Evolutionary conservation across 2,113 vertebrate species (phyloP).

Genomic region (Onychostoma macrolepis): DNA sequence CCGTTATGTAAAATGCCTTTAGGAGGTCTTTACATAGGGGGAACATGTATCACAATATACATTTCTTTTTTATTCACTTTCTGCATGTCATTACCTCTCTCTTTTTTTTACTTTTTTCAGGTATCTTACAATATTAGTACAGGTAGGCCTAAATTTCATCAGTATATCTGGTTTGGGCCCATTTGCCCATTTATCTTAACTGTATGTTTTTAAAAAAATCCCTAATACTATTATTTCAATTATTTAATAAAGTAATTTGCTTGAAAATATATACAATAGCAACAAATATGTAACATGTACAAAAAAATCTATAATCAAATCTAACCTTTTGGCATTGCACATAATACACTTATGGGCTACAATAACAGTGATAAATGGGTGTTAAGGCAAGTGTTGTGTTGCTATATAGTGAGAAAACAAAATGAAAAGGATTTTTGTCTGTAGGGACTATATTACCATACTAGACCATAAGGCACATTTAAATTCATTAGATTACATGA

Average conservation of each 20-base stretch:
- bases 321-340: not conserved
- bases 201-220: not conserved
- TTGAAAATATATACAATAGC: not conserved
- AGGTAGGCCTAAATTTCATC: not conserved
- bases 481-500: not conserved
- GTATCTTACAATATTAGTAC: not conserved
- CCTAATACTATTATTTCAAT: not conserved
- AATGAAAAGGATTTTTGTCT: not conserved
- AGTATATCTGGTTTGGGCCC: not conserved
- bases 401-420: not conserved
- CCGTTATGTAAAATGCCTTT: no score
- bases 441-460: not conserved
- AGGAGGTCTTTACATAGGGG: no score
- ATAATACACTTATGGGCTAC: not conserved
- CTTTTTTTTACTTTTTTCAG: no score
- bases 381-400: not conserved
- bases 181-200: not conserved
- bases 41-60: not conserved
- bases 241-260: not conserved
- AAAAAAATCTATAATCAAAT: not conserved
- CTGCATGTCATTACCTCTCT: no score
- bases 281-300: not conserved
- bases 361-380: not conserved
- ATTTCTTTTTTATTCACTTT: no score
- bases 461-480: not conserved